Conservation (phyloP, 1,140 invertebrate species). For the Aethina tumida region DNA sequence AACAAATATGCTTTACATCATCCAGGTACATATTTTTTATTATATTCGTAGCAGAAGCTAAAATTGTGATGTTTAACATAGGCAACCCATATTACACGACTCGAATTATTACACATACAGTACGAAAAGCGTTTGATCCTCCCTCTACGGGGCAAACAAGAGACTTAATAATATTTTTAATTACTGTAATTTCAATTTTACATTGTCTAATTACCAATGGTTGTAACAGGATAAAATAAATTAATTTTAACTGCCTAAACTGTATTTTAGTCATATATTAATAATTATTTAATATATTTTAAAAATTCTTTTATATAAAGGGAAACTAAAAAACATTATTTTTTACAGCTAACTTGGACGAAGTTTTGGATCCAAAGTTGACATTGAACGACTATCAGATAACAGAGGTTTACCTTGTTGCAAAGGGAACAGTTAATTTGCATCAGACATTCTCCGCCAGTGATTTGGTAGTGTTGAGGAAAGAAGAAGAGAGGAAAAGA, state of each 20-base stretch:
- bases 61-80: slow-evolving; percentile 4
- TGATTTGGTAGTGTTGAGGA: slow-evolving; percentile 52
- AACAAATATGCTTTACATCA: slow-evolving; percentile 68
- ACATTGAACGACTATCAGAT: slow-evolving; percentile 55
- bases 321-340: slow-evolving; percentile 7
- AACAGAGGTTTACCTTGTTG: slow-evolving; percentile 53
- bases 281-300: background rate
- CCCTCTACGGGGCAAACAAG: too few species aligned
- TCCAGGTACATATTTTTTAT: slow-evolving; percentile 48
- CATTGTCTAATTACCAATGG: too few species aligned
- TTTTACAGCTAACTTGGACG: slow-evolving; percentile 50
- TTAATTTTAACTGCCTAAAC: too few species aligned
- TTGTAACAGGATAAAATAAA: too few species aligned
- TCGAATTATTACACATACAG: too few species aligned
- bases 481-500: slow-evolving; percentile 44
- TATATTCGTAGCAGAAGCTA: background rate
- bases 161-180: too few species aligned
- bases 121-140: too few species aligned
- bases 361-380: slow-evolving; percentile 45
- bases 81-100: too few species aligned
- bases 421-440: slow-evolving; percentile 40
- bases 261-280: too few species aligned
- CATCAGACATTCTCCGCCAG: slow-evolving; percentile 47
- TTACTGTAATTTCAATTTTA: too few species aligned
- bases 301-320: background rate